Conservation (phyloP, 2,888 invertebrate genomes). For the Pristionchus exspectatus region DNA sequence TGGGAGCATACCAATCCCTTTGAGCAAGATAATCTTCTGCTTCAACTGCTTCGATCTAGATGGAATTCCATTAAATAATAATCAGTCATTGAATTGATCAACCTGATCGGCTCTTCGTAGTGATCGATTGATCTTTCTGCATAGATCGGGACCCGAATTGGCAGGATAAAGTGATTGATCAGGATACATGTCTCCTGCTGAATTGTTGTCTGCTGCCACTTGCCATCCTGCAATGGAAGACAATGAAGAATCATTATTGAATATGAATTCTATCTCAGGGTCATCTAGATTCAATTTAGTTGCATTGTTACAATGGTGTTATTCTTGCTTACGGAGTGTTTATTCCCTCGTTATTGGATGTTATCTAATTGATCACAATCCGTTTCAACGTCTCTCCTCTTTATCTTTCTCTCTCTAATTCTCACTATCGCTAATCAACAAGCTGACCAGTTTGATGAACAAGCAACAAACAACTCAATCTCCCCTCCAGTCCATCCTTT, state of each 20-base stretch:
- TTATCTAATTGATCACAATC: background rate
- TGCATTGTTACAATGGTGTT: background rate
- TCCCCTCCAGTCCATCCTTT: background rate
- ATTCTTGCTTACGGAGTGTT: background rate
- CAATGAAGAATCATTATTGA: background rate
- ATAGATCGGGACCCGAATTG: slow-evolving; percentile 79
- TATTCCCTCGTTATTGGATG: background rate
- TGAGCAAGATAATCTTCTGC: slow-evolving; percentile 76
- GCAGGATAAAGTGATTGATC: slow-evolving; percentile 80
- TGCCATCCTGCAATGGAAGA: slow-evolving; percentile 78
- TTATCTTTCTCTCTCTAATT: background rate
- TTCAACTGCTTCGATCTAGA: slow-evolving; percentile 75
- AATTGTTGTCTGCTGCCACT: slow-evolving; percentile 80
- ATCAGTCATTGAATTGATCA: slow-evolving; percentile 55
- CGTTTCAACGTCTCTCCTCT: background rate
- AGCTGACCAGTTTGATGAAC: background rate
- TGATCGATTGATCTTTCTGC: slow-evolving; percentile 78
- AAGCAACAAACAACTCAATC: background rate
- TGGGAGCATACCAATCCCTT: slow-evolving; percentile 78
- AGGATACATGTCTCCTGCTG: slow-evolving; percentile 79
- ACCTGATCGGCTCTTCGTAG: slow-evolving; percentile 78
- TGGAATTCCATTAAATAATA: background rate
- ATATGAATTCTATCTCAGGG: background rate
- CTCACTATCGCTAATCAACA: background rate
- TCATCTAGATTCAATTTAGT: background rate